phyloP scores from a whole-genome alignment of 2,113 vertebrate genomes.

The Anoplopoma fimbria region DNA sequence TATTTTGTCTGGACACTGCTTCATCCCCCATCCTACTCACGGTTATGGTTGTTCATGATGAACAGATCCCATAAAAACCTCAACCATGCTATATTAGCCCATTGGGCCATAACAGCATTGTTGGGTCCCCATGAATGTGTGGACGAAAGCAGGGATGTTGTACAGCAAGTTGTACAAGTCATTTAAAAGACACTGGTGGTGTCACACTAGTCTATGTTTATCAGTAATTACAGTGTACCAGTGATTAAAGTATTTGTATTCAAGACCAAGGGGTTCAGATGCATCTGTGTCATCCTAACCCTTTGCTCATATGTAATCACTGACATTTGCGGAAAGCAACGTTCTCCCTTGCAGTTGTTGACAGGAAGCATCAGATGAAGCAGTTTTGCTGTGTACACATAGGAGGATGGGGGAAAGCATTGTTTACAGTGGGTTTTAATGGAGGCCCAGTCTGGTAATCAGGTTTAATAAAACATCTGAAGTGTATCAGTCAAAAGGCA shows the following conservation, averaged over 20 bases:
- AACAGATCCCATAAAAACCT: constrained; percentile 17
- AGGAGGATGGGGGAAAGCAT: not conserved
- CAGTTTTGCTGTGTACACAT: not conserved
- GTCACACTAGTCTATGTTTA: no score
- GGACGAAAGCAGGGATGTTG: not conserved
- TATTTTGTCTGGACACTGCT: constrained; percentile 29
- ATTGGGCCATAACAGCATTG: not conserved
- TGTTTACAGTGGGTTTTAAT: not conserved
- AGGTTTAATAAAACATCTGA: not conserved
- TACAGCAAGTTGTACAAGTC: not conserved
- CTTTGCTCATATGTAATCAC: constrained; percentile 5
- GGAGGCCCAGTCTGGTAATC: not conserved
- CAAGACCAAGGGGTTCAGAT: not conserved
- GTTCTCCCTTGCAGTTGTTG: not conserved
- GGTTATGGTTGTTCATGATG: constrained; percentile 17
- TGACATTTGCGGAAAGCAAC: constrained; percentile 1
- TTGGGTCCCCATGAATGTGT: not conserved
- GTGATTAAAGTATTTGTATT: not conserved
- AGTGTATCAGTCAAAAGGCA: not conserved
- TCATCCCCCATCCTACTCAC: constrained; percentile 9
- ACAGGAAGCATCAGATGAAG: not conserved
- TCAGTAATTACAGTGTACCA: not conserved
- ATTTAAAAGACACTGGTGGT: not conserved
- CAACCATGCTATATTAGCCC: constrained; percentile 10
- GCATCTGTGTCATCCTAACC: not conserved